Conservation (phyloP, 2,797 vertebrate species). For the Ctenopoma multispine region DNA sequence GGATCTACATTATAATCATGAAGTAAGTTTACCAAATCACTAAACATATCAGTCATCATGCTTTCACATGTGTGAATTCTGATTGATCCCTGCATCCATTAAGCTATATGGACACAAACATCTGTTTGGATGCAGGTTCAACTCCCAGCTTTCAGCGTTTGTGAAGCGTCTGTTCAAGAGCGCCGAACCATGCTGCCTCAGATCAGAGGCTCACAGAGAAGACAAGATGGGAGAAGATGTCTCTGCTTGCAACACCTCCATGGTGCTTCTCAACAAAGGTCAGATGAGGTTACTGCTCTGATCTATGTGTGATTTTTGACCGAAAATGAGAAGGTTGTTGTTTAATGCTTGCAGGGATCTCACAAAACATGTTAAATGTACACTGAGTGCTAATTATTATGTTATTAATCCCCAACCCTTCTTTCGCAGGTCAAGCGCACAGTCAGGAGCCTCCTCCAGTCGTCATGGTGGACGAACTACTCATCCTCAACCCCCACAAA, state of each 20-base stretch:
- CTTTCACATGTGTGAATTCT: neutral
- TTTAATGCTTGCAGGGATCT: neutral
- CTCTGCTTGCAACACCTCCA: conserved; percentile 80
- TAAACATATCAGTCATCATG: neutral
- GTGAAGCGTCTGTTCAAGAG: conserved; percentile 64
- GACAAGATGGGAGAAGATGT: conserved; percentile 78
- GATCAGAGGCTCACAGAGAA: conserved; percentile 61
- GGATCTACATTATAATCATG: conserved; percentile 86
- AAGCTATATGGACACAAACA: too few species aligned
- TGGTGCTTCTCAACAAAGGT: conserved; percentile 86
- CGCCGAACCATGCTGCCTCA: conserved; percentile 62
- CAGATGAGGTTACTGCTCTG: neutral
- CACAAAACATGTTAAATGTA: neutral
- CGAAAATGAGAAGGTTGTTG: too few species aligned
- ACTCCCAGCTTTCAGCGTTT: conserved; percentile 76
- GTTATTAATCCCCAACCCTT: neutral
- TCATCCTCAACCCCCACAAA: conserved; percentile 84
- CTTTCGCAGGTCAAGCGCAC: conserved; percentile 53
- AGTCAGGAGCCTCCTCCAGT: conserved; percentile 77
- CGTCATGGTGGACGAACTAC: conserved; percentile 87
- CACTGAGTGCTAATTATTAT: neutral
- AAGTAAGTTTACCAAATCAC: conserved; percentile 76
- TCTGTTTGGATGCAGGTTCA: conserved; percentile 78
- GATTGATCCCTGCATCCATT: neutral
- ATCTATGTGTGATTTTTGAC: too few species aligned